phyloP scores from a whole-genome alignment of 2,888 invertebrate genomes.

The Agrotis segetum region DNA sequence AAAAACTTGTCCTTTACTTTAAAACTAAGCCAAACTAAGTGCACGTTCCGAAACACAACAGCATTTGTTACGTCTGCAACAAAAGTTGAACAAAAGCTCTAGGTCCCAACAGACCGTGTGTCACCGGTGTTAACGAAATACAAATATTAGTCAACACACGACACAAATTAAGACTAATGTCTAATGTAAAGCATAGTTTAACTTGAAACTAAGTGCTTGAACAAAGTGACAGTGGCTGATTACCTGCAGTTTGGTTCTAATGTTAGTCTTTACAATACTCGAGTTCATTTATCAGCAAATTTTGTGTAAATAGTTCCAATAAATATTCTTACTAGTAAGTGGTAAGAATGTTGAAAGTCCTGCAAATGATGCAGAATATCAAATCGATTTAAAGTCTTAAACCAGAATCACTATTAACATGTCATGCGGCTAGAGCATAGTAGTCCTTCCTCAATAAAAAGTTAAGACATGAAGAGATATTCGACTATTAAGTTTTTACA shows the following conservation, averaged over 20 bases:
- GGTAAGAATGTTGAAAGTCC: too few relatives aligned
- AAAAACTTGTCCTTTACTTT: too few relatives aligned
- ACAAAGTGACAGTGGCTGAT: slow-evolving; percentile 85
- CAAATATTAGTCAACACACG: slow-evolving; percentile 87
- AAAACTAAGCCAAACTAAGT: slow-evolving; percentile 3
- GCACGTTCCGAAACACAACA: background rate
- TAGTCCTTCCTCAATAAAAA: slow-evolving; percentile 51
- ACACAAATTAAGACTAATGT: slow-evolving; percentile 90
- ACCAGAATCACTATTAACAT: slow-evolving; percentile 4
- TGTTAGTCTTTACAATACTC: slow-evolving; percentile 59
- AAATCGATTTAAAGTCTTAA: background rate
- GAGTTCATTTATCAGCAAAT: slow-evolving; percentile 41
- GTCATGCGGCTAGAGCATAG: slow-evolving; percentile 36
- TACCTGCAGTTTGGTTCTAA: slow-evolving; percentile 63
- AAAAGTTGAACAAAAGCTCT: slow-evolving; percentile 47
- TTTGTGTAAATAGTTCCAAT: slow-evolving; percentile 63
- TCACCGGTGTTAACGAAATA: slow-evolving; percentile 87
- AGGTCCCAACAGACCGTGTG: slow-evolving; percentile 68
- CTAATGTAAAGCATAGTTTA: slow-evolving; percentile 87
- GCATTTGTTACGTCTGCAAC: slow-evolving; percentile 1
- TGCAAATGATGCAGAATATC: too few relatives aligned
- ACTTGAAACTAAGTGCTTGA: slow-evolving; percentile 88
- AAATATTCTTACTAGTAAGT: slow-evolving; percentile 36
- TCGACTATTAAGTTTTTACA: slow-evolving; percentile 67
- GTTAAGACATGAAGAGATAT: slow-evolving; percentile 45